Conservation (phyloP, 2,797 vertebrate genomes). For the Brachyalestes nurse region DNA sequence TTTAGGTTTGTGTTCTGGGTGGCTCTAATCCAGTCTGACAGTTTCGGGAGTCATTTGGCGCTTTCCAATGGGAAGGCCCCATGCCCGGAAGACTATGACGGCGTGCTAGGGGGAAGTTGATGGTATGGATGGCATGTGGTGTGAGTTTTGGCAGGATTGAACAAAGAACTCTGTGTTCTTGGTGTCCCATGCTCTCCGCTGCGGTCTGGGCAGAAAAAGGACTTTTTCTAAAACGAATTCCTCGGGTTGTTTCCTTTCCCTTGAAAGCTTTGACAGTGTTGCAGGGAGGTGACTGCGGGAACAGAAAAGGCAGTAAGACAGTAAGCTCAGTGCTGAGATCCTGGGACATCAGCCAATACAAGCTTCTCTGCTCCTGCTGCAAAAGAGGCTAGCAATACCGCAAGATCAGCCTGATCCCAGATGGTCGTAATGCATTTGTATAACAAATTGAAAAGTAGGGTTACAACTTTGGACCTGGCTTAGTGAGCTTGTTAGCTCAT, state of each 20-base stretch:
- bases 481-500: not conserved
- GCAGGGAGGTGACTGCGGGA: constrained; percentile 73
- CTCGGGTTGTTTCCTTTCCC: constrained; percentile 66
- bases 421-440: constrained; percentile 5
- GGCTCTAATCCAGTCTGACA: constrained; percentile 21
- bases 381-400: constrained; percentile 26
- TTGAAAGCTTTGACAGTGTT: constrained; percentile 73
- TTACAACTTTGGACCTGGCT: not conserved
- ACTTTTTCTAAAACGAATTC: constrained; percentile 66
- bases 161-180: constrained; percentile 75
- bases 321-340: constrained; percentile 66
- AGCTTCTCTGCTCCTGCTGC: constrained; percentile 61
- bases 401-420: constrained; percentile 27
- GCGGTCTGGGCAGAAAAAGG: constrained; percentile 62
- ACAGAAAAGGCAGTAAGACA: constrained; percentile 69
- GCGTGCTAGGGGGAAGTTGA: constrained; percentile 60
- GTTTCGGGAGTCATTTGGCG: constrained; percentile 50
- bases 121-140: constrained; percentile 63
- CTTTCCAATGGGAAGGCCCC: constrained; percentile 52
- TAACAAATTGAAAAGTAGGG: constrained; percentile 21
- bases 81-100: constrained; percentile 63
- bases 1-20: not conserved
- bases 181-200: constrained; percentile 61
- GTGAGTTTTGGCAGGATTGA: constrained; percentile 62
- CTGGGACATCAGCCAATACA: constrained; percentile 76